A percentile compares a stretch with the other conserved stretches of the same genome.
Evolutionary conservation across 2,797 vertebrate genomes (phyloP).

Genomic region (Ataeniobius toweri): DNA sequence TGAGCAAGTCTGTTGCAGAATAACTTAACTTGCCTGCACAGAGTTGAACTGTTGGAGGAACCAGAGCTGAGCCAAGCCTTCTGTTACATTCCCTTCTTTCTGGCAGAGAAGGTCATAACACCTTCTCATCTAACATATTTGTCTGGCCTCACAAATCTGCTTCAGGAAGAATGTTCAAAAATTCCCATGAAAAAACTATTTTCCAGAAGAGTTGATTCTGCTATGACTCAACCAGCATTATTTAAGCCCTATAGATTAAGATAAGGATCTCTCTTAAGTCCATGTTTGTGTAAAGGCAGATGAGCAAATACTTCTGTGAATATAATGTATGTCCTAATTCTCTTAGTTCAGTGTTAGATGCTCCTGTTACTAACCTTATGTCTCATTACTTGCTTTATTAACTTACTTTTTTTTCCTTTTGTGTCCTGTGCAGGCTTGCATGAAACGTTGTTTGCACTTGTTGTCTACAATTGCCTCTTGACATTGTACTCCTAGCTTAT

Average conservation of each 20-base stretch:
- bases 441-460: neutral
- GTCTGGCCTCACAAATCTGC: neutral
- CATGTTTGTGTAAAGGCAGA: neutral
- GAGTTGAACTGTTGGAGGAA: neutral
- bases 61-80: neutral
- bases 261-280: neutral
- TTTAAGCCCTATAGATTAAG: neutral
- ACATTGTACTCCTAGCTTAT: neutral
- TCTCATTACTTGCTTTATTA: neutral
- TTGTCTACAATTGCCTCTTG: neutral
- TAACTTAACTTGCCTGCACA: neutral
- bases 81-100: too few species aligned
- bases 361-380: too few species aligned
- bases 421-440: neutral
- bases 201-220: neutral
- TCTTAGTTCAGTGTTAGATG: too few species aligned
- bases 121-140: neutral
- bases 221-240: neutral
- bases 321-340: too few species aligned
- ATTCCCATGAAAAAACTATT: neutral
- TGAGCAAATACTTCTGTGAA: too few species aligned
- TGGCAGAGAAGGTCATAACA: too few species aligned
- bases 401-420: neutral
- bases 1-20: neutral
- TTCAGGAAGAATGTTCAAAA: neutral